Base-by-base conservation (phyloP, 2,113 vertebrate species). In the Callipepla californica region DNA sequence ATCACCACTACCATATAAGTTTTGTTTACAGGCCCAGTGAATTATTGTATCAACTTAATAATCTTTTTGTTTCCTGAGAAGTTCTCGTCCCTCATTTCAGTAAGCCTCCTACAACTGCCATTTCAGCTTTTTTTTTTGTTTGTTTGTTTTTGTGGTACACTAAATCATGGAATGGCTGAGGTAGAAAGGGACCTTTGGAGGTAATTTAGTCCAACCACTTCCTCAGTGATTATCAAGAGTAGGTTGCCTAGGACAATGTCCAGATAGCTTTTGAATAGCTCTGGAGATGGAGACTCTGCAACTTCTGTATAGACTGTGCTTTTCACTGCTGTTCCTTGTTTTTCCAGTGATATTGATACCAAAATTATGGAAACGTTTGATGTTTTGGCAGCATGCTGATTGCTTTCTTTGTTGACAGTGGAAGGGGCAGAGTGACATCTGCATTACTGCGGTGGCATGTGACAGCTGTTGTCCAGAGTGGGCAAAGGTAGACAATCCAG, bases 401-500 rank as follows among this genome's bases (percentile, higher is more conserved):
- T 75, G n/a, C 40, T n/a, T 74, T 11, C n/a, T 80, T 74, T 88
- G 44, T 59, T 92, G 76, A 48, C 75, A 77, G 55, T 61, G 77
- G 69, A 32, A 91, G 55, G 47, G 80, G 47, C 32, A 92, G 73
- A 34, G 58, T 87, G 68, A 80, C 61, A 74, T 88, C 82, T 85
- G n/a, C 61, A 51, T 82, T 92, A 55, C 59, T 44, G 34, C 72
- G 68, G 45, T 90, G 72, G 25, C 80, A 61, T 57, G 51, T 89
- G 85, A 82, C 72, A 40, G 69, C 87, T 59, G 17, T 45, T 85
- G 90, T 89, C 67, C 82, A 36, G 19, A 50, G 30, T 79, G 87
- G 79, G 55, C 75, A 87, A 55, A 87, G 72, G 55, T 23, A 59
- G 89, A 90, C 47, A 80, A 92, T 85, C n/a, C 51, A 93, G 75